Evolutionary conservation across 1,140 invertebrate genomes (phyloP), one percentile per base, ranked within the genome.

Genomic region (Pinna nobilis): DNA sequence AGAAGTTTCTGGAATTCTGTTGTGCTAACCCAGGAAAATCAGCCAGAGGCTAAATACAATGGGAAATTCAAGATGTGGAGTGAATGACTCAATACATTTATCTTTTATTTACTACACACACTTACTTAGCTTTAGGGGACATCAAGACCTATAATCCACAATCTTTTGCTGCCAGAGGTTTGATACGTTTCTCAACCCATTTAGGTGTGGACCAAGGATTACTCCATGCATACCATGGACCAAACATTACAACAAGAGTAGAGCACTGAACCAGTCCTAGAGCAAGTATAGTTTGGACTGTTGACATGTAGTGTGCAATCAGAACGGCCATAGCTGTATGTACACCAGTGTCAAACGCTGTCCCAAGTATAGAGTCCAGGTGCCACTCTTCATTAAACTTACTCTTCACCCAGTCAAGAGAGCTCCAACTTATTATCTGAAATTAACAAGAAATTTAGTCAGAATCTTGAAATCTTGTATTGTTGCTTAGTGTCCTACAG

Each of bases 341-440:
- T 9, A 86, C 84, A 13, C 32, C 53, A 1, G 85, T 53, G 70
- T 86, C 84, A 67, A 86, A 86, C 0, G 74, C 51, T 11, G 84
- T 86, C 32, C 84, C 84, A 11, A 85, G 28, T 32, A 83, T 80
- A 5, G 73, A 78, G 47, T 82, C 80, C 11, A 80, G 50, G 44
- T 85, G 82, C 76, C 76, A 73, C 28, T 63, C 55, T 3, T 74
- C 57, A 5, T 63, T 53, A 32, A 71, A 55, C 18, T 80, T 25
- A 61, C 74, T 82, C 18, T 78, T 73, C 13, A 73, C 72, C 78
- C 79, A 85, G 39, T 86, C 84, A 33, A 86, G 67, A 28, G 82
- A 85, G 76, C 84, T 86, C 84, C 84, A 86, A 53, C 78, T 82
- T 2, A 86, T 79, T n/a, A 86, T 82, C 84, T 86, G 60, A 35